Evolutionary conservation across 2,113 vertebrate species (phyloP).

Genomic region (Heloderma charlesbogerti): DNA sequence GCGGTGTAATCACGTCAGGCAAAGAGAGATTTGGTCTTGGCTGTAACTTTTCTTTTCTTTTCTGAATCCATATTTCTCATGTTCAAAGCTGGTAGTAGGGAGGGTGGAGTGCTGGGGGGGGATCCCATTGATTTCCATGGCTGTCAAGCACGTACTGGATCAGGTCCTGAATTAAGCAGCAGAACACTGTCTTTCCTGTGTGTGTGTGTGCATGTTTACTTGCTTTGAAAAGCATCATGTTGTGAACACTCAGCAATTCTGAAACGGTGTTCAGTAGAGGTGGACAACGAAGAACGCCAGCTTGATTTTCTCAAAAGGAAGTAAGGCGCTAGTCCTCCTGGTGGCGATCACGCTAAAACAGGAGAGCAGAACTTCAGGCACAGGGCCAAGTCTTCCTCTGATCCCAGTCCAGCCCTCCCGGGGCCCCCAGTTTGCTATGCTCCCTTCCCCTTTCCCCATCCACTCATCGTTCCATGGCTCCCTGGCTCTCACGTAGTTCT

Average conservation of each 20-base stretch:
- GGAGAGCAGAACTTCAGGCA: background rate
- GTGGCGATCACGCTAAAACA: background rate
- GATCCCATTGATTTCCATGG: background rate
- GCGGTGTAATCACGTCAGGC: background rate
- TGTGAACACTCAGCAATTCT: background rate
- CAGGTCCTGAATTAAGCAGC: background rate
- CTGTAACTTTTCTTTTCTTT: background rate
- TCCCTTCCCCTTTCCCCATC: too few relatives aligned
- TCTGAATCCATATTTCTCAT: background rate
- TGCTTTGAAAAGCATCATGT: conserved; percentile 12
- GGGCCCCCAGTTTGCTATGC: too few relatives aligned
- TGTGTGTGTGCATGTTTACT: too few relatives aligned
- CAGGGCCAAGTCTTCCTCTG: too few relatives aligned
- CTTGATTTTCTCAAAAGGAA: background rate
- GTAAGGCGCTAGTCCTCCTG: background rate
- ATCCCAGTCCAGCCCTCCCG: too few relatives aligned
- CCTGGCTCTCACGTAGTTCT: too few relatives aligned
- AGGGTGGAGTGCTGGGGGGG: background rate
- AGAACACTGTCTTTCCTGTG: background rate
- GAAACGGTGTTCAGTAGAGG: accelerated
- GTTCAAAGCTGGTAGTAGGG: background rate
- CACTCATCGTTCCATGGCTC: too few relatives aligned
- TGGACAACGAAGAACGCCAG: background rate
- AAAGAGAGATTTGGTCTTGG: background rate
- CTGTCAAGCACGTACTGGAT: background rate